Percentiles rank a stretch among this genome's conserved stretches.
These are phyloP conservation scores for Pegoplata infirma DNA, from an alignment of 2,888 invertebrate genomes.

Conservation along the genomic window DNA sequence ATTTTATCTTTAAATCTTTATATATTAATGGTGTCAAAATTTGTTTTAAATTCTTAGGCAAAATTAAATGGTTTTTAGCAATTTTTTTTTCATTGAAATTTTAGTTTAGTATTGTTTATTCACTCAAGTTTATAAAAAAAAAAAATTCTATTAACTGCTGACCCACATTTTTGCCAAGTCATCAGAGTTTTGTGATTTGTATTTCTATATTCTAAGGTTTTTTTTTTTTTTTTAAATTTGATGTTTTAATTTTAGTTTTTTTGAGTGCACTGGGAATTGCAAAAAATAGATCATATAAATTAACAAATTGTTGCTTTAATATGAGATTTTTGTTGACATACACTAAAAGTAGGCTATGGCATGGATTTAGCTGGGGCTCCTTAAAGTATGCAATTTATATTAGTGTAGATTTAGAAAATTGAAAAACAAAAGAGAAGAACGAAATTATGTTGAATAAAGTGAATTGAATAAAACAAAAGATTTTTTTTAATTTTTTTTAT, in stretches of 20 bases:
- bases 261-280: neutral
- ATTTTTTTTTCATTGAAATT: neutral
- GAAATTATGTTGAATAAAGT: no score
- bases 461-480: no score
- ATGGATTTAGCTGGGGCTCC: neutral
- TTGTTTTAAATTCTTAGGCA: neutral
- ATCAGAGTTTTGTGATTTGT: constrained; percentile 25
- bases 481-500: neutral
- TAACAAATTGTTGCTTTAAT: neutral
- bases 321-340: neutral
- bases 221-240: neutral
- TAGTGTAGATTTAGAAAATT: no score
- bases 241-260: neutral
- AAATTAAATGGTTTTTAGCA: neutral
- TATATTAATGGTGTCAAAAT: constrained; percentile 45
- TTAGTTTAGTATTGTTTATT: neutral
- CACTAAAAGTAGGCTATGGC: neutral
- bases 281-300: neutral
- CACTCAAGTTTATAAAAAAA: no score
- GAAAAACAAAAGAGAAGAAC: no score
- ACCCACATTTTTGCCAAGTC: constrained; percentile 56
- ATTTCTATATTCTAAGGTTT: neutral
- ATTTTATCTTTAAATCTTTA: constrained; percentile 42
- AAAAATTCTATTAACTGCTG: constrained; percentile 16
- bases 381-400: neutral